Evolutionary conservation across 2,888 invertebrate genomes (phyloP).

Genomic region (Thecophora atra): DNA sequence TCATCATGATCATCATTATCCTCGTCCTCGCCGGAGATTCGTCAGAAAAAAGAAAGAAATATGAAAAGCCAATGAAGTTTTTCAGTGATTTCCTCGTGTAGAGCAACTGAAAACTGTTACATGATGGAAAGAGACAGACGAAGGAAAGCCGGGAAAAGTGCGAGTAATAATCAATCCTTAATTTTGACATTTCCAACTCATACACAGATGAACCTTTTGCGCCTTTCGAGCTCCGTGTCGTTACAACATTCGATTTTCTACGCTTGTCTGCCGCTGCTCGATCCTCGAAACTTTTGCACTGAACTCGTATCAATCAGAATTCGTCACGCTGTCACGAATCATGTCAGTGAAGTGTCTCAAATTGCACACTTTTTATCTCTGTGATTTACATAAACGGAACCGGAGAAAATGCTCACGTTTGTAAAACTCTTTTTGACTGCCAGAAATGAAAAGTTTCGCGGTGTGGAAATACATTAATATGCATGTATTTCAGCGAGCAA

Average conservation of each 20-base stretch:
- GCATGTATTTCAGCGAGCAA: too few relatives aligned
- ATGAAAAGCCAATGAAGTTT: too few relatives aligned
- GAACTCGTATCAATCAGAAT: slow-evolving; percentile 61
- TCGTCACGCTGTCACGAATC: slow-evolving; percentile 63
- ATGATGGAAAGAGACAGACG: too few relatives aligned
- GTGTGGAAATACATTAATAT: too few relatives aligned
- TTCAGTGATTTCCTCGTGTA: too few relatives aligned
- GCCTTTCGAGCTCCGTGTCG: slow-evolving; percentile 20
- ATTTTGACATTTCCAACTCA: slow-evolving; percentile 54
- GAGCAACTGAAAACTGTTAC: too few relatives aligned
- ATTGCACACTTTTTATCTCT: slow-evolving; percentile 52
- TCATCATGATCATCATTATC: neutral
- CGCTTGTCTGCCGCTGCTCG: slow-evolving; percentile 46
- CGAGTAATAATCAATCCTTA: slow-evolving; percentile 53
- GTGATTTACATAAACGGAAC: slow-evolving; percentile 51
- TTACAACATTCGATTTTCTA: slow-evolving; percentile 48
- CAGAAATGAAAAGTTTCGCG: neutral
- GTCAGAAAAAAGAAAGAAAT: too few relatives aligned
- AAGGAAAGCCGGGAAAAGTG: slow-evolving; percentile 26
- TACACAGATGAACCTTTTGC: slow-evolving; percentile 4
- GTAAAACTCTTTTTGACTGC: too few relatives aligned
- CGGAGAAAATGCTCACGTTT: neutral
- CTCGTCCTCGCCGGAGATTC: neutral
- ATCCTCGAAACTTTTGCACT: slow-evolving; percentile 32
- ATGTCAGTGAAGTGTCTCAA: slow-evolving; percentile 62